Conservation (phyloP, 1,140 invertebrate genomes). For the Drosophila navojoa region DNA sequence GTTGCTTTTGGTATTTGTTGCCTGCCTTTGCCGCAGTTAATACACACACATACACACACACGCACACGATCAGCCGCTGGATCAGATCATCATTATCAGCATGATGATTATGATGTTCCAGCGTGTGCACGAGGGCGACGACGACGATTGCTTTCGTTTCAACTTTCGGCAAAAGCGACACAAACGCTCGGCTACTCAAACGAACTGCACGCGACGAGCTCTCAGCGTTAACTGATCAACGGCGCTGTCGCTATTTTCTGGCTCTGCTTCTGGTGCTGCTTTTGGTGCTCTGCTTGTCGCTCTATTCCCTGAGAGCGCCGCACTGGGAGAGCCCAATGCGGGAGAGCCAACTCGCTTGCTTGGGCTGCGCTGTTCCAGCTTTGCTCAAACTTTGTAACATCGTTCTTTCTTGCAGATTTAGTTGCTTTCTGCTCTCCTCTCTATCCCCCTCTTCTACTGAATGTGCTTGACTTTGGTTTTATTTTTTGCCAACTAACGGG, state of each 20-base stretch:
- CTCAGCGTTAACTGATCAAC: slow-evolving; percentile 47
- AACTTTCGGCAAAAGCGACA: slow-evolving; percentile 34
- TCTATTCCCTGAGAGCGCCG: slow-evolving; percentile 49
- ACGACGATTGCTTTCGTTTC: slow-evolving; percentile 39
- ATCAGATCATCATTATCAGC: slow-evolving; percentile 64
- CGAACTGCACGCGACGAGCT: slow-evolving; percentile 47
- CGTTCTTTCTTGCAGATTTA: slow-evolving; percentile 24
- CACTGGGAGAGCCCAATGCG: slow-evolving; percentile 4
- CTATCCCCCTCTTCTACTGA: neutral
- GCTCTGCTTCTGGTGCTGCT: slow-evolving; percentile 14
- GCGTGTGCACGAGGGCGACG: slow-evolving; percentile 33
- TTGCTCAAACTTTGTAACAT: slow-evolving; percentile 50
- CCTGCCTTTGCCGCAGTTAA: slow-evolving; percentile 59
- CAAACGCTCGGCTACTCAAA: slow-evolving; percentile 3
- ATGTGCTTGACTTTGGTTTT: neutral
- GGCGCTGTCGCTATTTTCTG: neutral
- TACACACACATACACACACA: slow-evolving; percentile 20
- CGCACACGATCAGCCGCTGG: slow-evolving; percentile 52
- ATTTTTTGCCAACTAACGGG: slow-evolving; percentile 66
- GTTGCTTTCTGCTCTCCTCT: slow-evolving; percentile 5
- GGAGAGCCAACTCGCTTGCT: slow-evolving; percentile 6
- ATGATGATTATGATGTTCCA: slow-evolving; percentile 50
- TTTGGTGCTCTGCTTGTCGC: neutral
- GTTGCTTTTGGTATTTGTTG: slow-evolving; percentile 19
- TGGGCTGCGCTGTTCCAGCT: slow-evolving; percentile 30